Evolutionary conservation across 2,888 invertebrate genomes (phyloP), one percentile per base, ranked within the genome.

Genomic region (Agonopterix alstromeriana): DNA sequence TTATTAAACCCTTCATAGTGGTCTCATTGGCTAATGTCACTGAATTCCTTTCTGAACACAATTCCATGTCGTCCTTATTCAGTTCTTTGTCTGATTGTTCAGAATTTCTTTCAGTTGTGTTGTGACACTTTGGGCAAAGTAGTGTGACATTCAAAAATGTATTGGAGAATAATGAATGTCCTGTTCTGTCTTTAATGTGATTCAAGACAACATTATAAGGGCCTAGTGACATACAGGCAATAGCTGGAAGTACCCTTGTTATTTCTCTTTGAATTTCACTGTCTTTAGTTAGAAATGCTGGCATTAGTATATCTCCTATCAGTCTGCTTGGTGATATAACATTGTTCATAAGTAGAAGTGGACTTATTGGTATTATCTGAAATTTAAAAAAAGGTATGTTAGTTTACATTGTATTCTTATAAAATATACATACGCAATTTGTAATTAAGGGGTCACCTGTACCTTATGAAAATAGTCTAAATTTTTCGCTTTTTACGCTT

Each of bases 281-380:
- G 42, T 82, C 65, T 61, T 82, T 86, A 14, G 70, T 71, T 10
- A 81, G 61, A 47, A 87, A 76, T 1, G 78, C 80, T 50, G 87
- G 85, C 66, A 87, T 76, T 8, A 89, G 58, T 46, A 86, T 63
- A 35, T 88, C 85, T 14, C 78, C 79, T 42, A 89, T 80, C 8
- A 87, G 54, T 61, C 81, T 86, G 53, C 85, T 82, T 41, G 78
- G 66, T 35, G 82, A 74, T 40, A 67, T 62, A 5, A 71, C 63
- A 62, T 81, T 81, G 50, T 70, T 82, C 40, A 77, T 43, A 17
- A 86, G 52, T 8, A 89, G 49, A 12, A 86, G 63, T 35, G 85
- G 82, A 52, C 75, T 74, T 36, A 85, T 47, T 36, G 65, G 52
- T 43, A 84, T 62, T 10, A 88, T 57, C 89, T 89, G 73, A 48